phyloP scores from a whole-genome alignment of 1,140 invertebrate genomes.

The Sinella curviseta region DNA sequence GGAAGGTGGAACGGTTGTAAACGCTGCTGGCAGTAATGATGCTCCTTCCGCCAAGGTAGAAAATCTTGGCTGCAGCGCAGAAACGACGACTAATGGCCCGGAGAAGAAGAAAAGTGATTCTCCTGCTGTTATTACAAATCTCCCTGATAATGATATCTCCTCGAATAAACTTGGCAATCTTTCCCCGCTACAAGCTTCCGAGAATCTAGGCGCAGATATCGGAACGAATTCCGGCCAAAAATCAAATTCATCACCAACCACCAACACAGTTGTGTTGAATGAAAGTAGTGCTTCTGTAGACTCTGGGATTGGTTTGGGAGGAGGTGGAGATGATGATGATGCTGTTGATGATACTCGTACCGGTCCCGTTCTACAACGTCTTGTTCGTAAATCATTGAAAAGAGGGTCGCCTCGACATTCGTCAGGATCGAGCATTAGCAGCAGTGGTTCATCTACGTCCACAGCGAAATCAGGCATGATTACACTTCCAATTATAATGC shows the following conservation, averaged over 20 bases:
- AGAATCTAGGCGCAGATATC: neutral
- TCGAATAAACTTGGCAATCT: slow-evolving; percentile 16
- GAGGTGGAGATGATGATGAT: neutral
- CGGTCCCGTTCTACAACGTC: slow-evolving; percentile 22
- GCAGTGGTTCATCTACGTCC: slow-evolving; percentile 25
- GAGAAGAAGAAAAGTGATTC: neutral
- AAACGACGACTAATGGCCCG: slow-evolving; percentile 1
- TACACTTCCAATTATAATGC: neutral
- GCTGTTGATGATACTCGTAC: neutral
- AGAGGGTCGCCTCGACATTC: neutral
- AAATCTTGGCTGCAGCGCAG: slow-evolving; percentile 13
- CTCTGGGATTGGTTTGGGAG: neutral
- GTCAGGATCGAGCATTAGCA: neutral
- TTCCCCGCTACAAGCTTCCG: neutral
- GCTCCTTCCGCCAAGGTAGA: neutral
- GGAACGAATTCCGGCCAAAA: neutral
- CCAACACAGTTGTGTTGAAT: neutral
- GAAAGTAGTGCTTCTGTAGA: neutral
- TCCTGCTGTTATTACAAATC: neutral
- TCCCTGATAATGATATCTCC: neutral
- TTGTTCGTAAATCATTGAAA: slow-evolving; percentile 25
- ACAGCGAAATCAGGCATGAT: slow-evolving; percentile 23
- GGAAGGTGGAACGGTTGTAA: neutral
- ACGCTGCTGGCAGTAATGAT: neutral
- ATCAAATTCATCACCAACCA: neutral